Evolutionary conservation across 2,113 vertebrate species (phyloP), one percentile per base, ranked within the genome.

Genomic region (Burhinus oedicnemus): DNA sequence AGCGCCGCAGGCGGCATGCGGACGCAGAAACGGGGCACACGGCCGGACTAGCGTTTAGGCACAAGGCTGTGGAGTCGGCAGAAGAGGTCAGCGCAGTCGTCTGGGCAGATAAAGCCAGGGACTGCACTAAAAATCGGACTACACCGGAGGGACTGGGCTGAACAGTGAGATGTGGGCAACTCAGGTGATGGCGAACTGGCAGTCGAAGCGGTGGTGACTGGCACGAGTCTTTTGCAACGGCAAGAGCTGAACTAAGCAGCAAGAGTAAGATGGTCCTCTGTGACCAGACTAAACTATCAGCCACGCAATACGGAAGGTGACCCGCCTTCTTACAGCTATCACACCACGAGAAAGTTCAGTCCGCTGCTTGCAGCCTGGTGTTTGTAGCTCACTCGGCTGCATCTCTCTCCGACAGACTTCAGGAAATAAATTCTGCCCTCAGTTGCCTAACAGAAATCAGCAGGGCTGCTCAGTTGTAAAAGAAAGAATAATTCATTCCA

Each of bases 381-480:
- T 44, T 61, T 36, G 19, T 20, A 76, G 51, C 21, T 86, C 29
- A 47, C 8, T 34, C 8, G 49, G 54, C 12, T 21, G 30, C 52
- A 19, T 44, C 34, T 42, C 49, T 62, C 55, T 78, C 47, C 58
- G 44, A 40, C 1, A 87, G 26, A 87, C 11, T 70, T 88, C 51
- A 75, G 77, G 44, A 93, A 93, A 78, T 22, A 79, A 78, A 78
- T 87, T 83, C 51, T 89, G 34, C 26, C 42, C 23, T 87, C 60
- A 34, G 27, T 11, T 71, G 17, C 52, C 69, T 70, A 72, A 72
- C 5, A 72, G 65, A 89, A 75, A 71, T 60, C 83, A 93, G 74
- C 25, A 74, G 71, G 66, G 47, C 32, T 66, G 13, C 76, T 78
- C 49, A 70, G 27, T 16, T 44, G 17, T 45, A 87, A 91, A 92